phyloP scores from a whole-genome alignment of 2,888 invertebrate genomes.

The Invenusta paracnida region DNA sequence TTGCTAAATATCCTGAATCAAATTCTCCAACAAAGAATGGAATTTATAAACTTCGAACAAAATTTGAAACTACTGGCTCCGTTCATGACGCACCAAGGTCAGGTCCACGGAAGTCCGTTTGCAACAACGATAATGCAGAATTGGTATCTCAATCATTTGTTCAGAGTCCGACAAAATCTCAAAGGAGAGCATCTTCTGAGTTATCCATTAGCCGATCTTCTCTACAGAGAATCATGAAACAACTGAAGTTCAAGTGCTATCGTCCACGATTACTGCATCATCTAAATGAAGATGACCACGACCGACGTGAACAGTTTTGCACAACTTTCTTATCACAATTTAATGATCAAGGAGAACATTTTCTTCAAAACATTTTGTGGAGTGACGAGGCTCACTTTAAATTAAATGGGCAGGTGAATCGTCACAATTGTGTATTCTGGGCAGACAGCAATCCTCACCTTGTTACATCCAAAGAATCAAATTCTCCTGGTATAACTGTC shows the following conservation, averaged over 20 bases:
- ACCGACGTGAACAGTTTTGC: neutral
- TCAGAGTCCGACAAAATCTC: neutral
- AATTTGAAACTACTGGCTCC: neutral
- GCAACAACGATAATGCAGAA: neutral
- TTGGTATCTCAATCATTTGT: neutral
- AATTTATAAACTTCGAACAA: neutral
- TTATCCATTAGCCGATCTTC: neutral
- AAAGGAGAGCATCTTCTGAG: neutral
- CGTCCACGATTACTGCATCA: neutral
- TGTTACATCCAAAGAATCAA: neutral
- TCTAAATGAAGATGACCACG: neutral
- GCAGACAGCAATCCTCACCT: neutral
- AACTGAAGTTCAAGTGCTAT: neutral
- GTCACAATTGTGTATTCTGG: neutral
- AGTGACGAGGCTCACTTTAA: neutral
- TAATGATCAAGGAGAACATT: neutral
- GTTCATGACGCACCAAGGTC: neutral
- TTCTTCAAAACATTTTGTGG: neutral
- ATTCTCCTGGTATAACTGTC: neutral
- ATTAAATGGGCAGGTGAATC: neutral
- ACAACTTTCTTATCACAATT: neutral
- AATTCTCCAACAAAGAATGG: neutral
- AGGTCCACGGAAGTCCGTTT: neutral
- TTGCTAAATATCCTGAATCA: neutral
- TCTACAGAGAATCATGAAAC: neutral